These are phyloP conservation scores for Acipenser oxyrinchus DNA, from an alignment of 2,797 vertebrate species.

Conservation along the genomic window DNA sequence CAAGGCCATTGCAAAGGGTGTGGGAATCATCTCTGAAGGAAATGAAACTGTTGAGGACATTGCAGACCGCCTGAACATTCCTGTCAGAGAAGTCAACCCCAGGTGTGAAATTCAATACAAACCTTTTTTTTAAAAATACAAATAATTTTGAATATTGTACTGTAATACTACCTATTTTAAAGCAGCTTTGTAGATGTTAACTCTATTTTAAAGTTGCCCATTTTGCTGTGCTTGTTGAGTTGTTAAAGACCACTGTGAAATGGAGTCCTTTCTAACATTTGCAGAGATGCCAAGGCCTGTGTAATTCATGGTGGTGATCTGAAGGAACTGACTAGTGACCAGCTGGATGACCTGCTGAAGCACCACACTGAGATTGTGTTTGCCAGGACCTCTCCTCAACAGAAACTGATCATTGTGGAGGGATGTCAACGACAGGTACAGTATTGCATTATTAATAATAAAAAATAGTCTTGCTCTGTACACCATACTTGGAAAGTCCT, in stretches of 20 bases:
- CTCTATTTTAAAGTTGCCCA: too few relatives aligned
- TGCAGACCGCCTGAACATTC: constrained; percentile 87
- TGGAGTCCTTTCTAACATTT: constrained; percentile 27
- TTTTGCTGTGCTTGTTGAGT: too few relatives aligned
- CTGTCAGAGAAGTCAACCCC: constrained; percentile 86
- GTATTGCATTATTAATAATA: too few relatives aligned
- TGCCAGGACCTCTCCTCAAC: constrained; percentile 89
- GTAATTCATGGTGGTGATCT: constrained; percentile 87
- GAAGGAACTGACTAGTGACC: constrained; percentile 78
- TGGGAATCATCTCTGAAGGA: constrained; percentile 94
- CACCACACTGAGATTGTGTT: constrained; percentile 94
- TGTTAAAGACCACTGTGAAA: too few relatives aligned
- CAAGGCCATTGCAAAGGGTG: constrained; percentile 93
- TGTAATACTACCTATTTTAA: too few relatives aligned
- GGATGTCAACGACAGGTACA: constrained; percentile 89
- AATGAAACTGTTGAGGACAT: constrained; percentile 93
- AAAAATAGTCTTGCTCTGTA: too few relatives aligned
- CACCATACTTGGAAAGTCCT: too few relatives aligned
- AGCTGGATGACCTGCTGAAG: constrained; percentile 80
- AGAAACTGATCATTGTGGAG: constrained; percentile 94
- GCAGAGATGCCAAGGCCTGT: constrained; percentile 90
- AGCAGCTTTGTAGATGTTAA: too few relatives aligned
- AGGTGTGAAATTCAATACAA: constrained; percentile 55
- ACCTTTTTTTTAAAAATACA: too few relatives aligned
- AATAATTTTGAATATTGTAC: too few relatives aligned